phyloP scores from a whole-genome alignment of 2,797 vertebrate species.

The Vireo griseus region DNA sequence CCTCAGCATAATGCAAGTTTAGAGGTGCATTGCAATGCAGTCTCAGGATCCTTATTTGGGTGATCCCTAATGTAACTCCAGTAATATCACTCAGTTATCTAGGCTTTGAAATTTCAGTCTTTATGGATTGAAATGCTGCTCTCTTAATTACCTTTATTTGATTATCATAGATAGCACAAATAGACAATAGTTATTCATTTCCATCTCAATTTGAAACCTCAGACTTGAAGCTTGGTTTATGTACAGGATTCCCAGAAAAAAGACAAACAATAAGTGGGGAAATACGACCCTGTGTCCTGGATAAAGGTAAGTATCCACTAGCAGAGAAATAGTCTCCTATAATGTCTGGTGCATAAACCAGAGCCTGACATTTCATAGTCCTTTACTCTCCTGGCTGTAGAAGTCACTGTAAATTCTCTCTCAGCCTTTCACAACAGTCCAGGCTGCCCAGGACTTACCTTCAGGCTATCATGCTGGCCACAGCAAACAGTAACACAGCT shows the following conservation, averaged over 20 bases:
- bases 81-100: not conserved
- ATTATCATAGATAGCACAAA: not conserved
- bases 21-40: not conserved
- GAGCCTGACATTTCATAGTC: not conserved
- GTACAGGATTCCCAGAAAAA: not conserved
- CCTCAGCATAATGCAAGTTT: not conserved
- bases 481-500: not conserved
- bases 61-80: not conserved
- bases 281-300: not conserved
- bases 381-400: not conserved
- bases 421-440: not conserved
- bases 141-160: not conserved
- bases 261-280: not conserved
- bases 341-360: not conserved
- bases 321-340: not conserved
- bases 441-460: not conserved
- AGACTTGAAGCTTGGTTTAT: not conserved
- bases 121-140: not conserved
- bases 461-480: not conserved
- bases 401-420: not conserved
- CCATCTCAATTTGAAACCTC: not conserved
- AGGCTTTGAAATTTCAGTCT: not conserved
- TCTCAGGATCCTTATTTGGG: not conserved
- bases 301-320: not conserved
- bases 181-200: not conserved